A percentile compares a stretch with the other conserved stretches of the same genome.
Evolutionary conservation across 1,140 invertebrate genomes (phyloP).

Genomic region (Mizuhopecten yessoensis): DNA sequence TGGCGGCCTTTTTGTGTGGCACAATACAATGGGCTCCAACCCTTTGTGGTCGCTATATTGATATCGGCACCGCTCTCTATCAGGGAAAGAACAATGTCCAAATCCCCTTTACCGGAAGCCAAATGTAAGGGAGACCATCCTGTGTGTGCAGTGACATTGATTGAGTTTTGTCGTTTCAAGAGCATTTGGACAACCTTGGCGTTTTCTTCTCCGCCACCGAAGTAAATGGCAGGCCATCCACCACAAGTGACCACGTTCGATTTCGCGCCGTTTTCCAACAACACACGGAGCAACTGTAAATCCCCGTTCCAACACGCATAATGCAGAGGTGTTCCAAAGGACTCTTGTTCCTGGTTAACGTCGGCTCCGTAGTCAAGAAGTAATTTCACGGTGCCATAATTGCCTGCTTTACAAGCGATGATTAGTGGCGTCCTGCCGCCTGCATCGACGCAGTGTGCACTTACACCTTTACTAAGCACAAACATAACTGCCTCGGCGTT

Average conservation of each 20-base stretch:
- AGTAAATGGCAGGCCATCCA: background rate
- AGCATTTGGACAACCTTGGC: background rate
- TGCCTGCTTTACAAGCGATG: background rate
- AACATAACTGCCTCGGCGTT: background rate
- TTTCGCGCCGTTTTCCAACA: conserved; percentile 14
- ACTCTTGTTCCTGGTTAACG: background rate
- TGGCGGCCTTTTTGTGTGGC: background rate
- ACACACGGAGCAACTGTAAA: background rate
- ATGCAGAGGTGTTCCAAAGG: background rate
- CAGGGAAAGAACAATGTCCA: background rate
- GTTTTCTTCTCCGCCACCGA: background rate
- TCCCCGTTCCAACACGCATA: background rate
- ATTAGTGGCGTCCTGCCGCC: conserved; percentile 17
- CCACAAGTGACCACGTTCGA: background rate
- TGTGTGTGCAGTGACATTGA: background rate
- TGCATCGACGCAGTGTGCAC: background rate
- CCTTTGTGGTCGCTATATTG: conserved; percentile 30
- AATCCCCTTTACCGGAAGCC: background rate
- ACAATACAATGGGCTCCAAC: background rate
- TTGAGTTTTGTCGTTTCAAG: background rate
- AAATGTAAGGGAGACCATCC: background rate
- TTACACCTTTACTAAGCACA: background rate
- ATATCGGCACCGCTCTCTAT: conserved; percentile 6
- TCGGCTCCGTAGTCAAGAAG: background rate
- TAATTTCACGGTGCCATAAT: background rate